Conservation (phyloP, 2,888 invertebrate species). For the Tetropium fuscum region DNA sequence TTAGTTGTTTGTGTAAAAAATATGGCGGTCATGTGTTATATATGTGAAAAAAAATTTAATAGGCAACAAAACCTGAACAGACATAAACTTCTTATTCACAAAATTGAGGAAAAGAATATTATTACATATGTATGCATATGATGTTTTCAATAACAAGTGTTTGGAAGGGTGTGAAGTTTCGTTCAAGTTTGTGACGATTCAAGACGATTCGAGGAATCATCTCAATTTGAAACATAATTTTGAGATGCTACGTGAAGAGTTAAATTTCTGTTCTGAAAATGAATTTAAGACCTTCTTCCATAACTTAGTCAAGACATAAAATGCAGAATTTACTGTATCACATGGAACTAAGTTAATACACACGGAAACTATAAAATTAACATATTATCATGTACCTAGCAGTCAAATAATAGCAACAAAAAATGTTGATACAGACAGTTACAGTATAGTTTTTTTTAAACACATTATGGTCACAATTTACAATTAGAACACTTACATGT, state of each 20-base stretch:
- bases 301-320: too few species aligned
- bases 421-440: background rate
- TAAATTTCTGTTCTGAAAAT: too few species aligned
- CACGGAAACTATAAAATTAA: background rate
- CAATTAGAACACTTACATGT: conserved; percentile 16
- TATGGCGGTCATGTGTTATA: background rate
- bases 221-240: too few species aligned
- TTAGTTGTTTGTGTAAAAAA: background rate
- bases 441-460: conserved; percentile 12
- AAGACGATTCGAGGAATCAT: too few species aligned
- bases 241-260: too few species aligned
- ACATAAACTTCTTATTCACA: background rate
- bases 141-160: background rate
- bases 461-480: conserved; percentile 16
- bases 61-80: background rate
- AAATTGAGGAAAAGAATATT: too few species aligned
- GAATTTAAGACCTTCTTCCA: too few species aligned
- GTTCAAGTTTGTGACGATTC: background rate
- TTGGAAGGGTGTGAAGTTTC: background rate
- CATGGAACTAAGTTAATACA: too few species aligned
- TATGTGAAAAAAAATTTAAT: background rate
- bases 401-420: conserved; percentile 4
- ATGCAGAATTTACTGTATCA: too few species aligned
- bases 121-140: background rate
- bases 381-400: background rate